Conservation (phyloP, 2,113 vertebrate species). For the Tyrannus savana region DNA sequence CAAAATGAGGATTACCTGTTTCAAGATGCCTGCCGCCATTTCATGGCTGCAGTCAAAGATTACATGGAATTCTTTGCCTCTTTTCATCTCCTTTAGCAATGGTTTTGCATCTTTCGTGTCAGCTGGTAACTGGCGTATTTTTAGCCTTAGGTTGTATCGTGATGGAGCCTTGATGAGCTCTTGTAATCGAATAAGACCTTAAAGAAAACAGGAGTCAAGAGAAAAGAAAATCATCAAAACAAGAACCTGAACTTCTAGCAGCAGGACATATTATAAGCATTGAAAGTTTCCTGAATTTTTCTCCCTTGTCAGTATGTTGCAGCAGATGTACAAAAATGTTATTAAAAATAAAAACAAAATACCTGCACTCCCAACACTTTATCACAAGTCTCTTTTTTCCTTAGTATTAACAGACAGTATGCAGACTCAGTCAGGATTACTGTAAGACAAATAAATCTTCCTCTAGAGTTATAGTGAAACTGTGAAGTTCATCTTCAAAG, state of each 20-base stretch:
- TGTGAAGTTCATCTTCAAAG: background rate
- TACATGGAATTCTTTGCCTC: slow-evolving; percentile 96
- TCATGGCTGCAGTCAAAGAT: slow-evolving; percentile 98
- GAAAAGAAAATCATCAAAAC: slow-evolving; percentile 24
- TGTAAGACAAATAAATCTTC: background rate
- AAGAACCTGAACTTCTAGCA: background rate
- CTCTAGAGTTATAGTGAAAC: background rate
- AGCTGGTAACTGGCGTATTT: slow-evolving; percentile 94
- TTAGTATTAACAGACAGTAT: slow-evolving; percentile 1
- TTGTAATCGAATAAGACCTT: slow-evolving; percentile 97
- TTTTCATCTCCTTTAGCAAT: slow-evolving; percentile 97
- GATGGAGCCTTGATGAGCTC: slow-evolving; percentile 99
- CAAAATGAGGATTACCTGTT: slow-evolving; percentile 83
- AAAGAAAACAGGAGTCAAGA: slow-evolving; percentile 42
- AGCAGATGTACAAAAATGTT: background rate
- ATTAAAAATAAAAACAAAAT: background rate
- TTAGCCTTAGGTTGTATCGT: slow-evolving; percentile 94
- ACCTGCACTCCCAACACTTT: background rate
- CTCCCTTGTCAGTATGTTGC: background rate
- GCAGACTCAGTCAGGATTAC: background rate
- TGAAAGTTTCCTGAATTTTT: background rate
- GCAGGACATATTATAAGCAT: background rate
- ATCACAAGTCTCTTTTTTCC: background rate
- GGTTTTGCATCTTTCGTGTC: slow-evolving; percentile 97
- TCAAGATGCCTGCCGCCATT: slow-evolving; percentile 97